phyloP scores from a whole-genome alignment of 1,140 invertebrate genomes.

The Drosophila funebris region DNA sequence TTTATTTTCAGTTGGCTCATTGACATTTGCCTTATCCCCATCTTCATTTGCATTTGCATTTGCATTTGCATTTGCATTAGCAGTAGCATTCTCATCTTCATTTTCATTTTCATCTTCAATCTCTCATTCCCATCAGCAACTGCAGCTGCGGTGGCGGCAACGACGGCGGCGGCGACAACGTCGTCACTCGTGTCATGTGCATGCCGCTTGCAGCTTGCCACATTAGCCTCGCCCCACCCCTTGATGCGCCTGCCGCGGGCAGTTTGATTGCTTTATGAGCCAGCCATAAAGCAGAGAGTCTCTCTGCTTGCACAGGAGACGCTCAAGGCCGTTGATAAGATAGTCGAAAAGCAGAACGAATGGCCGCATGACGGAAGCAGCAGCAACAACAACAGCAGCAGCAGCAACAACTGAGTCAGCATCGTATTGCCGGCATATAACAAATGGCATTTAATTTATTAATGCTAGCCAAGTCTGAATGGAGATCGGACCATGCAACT shows the following conservation, averaged over 20 bases:
- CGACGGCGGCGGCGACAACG: not conserved
- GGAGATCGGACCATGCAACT: constrained; percentile 6
- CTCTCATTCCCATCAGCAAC: not conserved
- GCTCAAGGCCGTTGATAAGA: constrained; percentile 56
- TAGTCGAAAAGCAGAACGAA: constrained; percentile 11
- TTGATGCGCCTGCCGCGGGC: not conserved
- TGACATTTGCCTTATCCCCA: constrained; percentile 49
- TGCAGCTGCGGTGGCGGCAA: not conserved
- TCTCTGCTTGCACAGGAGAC: constrained; percentile 36
- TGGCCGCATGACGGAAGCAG: constrained; percentile 5
- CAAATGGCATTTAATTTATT: constrained; percentile 37
- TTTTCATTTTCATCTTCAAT: not conserved
- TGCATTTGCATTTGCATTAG: not conserved
- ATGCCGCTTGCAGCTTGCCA: constrained; percentile 20
- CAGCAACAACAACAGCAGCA: not conserved
- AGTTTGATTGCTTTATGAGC: constrained; percentile 30
- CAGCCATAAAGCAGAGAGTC: constrained; percentile 16
- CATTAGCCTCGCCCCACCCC: not conserved
- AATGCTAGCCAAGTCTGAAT: constrained; percentile 6
- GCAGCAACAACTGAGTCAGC: not conserved
- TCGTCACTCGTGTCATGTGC: constrained; percentile 43
- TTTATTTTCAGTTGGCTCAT: constrained; percentile 52
- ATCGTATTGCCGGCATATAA: constrained; percentile 18
- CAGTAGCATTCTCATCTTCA: not conserved
- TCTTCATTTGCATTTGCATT: too few relatives aligned